A percentile compares a stretch with the other conserved stretches of the same genome.
phyloP scores from a whole-genome alignment of 2,888 invertebrate genomes.

The Geotrupes spiniger region DNA sequence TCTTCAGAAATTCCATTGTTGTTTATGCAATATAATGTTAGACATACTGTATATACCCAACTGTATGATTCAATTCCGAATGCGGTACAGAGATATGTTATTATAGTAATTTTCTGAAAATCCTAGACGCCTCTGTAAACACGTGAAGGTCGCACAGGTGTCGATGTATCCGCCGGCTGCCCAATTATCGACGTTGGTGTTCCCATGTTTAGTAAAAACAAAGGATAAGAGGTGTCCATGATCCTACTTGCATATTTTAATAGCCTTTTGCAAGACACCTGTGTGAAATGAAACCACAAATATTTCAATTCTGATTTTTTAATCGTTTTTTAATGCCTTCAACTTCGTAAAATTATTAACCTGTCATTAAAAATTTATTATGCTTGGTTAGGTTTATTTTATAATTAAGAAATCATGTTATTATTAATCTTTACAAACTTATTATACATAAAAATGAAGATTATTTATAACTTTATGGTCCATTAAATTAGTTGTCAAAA shows the following conservation, averaged over 20 bases:
- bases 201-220: conserved; percentile 19
- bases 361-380: conserved; percentile 18
- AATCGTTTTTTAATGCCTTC: conserved; percentile 8
- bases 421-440: conserved; percentile 17
- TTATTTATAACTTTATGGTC: too few relatives aligned
- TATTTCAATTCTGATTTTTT: conserved; percentile 25
- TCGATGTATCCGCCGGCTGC: conserved; percentile 33
- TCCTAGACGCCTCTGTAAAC: conserved; percentile 19
- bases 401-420: conserved; percentile 20
- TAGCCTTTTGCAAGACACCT: conserved; percentile 22
- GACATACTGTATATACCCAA: too few relatives aligned
- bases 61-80: not conserved
- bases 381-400: conserved; percentile 19
- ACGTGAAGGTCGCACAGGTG: conserved; percentile 33
- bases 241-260: conserved; percentile 19
- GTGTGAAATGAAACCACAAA: conserved; percentile 24
- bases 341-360: conserved; percentile 4
- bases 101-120: conserved; percentile 20
- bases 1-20: too few relatives aligned
- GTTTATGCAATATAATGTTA: too few relatives aligned
- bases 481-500: too few relatives aligned
- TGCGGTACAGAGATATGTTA: not conserved
- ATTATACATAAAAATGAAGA: not conserved
- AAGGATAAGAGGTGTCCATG: conserved; percentile 15
- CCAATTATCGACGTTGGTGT: conserved; percentile 29